Evolutionary conservation across 2,888 invertebrate species (phyloP), one percentile per base, ranked within the genome.

Genomic region (Itoplectis maculator): DNA sequence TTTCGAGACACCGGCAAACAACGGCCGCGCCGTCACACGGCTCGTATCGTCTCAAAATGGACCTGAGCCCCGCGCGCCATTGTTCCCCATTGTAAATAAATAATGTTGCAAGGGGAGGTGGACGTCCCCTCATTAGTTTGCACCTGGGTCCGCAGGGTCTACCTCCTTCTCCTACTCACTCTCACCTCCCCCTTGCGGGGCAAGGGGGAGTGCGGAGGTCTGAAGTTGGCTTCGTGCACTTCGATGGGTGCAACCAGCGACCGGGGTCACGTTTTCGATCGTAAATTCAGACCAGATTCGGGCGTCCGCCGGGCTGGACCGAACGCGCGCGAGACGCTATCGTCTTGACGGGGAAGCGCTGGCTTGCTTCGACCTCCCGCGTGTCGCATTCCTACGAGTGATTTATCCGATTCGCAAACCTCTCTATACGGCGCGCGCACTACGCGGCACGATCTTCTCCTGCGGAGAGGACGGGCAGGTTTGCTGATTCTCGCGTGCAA

Each of bases 1-100:
- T 79, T 76, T 79, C 72, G 35, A 49, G 79, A 79, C 68, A 37
- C 65, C n/a, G 70, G 63, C 82, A 72, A 81, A 82, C 70, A 82
- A 79, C 65, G 42, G 15, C 40, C 20, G 65, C 56, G 47, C 65
- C 77, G 73, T 82, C 74, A 65, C 51, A 45, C 35, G 69, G 37
- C 29, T 45, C 61, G 40, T 42, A 35, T 35, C 3, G 42, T 65
- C 23, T 35, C 49, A 23, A 77, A 82, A 78, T 45, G 54, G 47
- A 2, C 15, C 37, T 15, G 20, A 18, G 42, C 54, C n/a, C 18
- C 2, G 37, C 40, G 63, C 42, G 20, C 45, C 68, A 63, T 73
- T 82, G 79, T 79, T 73, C 63, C 35, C 47, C 20, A 54, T 49
- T 2, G n/a, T 35, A n/a, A 40, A 61, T 72, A 70, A 54, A 82